phyloP scores from a whole-genome alignment of 2,113 vertebrate species.

The Rana temporaria region DNA sequence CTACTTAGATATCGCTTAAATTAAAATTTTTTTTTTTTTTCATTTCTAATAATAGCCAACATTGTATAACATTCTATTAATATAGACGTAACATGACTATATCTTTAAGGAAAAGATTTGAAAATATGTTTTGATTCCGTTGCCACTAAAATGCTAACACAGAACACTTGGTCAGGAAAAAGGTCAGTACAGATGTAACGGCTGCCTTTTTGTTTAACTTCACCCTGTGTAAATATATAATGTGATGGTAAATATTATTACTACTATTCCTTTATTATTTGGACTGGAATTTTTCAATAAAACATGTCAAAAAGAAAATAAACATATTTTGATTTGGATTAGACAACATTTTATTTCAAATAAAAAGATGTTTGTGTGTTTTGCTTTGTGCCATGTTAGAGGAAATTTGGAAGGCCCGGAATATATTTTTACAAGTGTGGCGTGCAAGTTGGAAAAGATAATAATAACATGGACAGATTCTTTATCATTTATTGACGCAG shows the following conservation, averaged over 20 bases:
- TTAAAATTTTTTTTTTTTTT: background rate
- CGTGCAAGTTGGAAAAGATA: background rate
- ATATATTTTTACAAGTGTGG: slow-evolving; percentile 51
- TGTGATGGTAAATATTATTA: slow-evolving; percentile 51
- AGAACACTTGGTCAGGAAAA: slow-evolving; percentile 35
- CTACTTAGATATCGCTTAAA: too few species aligned
- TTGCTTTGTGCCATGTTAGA: slow-evolving; percentile 31
- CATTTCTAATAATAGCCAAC: background rate
- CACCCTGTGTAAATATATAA: slow-evolving; percentile 48
- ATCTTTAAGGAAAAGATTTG: background rate
- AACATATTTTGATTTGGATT: slow-evolving; percentile 30
- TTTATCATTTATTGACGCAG: slow-evolving; percentile 12
- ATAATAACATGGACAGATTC: slow-evolving; percentile 9
- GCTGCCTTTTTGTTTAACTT: slow-evolving; percentile 47
- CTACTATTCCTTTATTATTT: slow-evolving; percentile 50
- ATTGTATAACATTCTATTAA: background rate
- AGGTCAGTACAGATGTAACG: slow-evolving; percentile 35
- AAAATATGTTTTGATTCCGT: background rate
- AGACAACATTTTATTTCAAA: slow-evolving; percentile 37
- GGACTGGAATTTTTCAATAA: slow-evolving; percentile 41
- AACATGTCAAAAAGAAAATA: slow-evolving; percentile 49
- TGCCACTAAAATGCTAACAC: slow-evolving; percentile 42
- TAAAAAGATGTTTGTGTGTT: slow-evolving; percentile 33
- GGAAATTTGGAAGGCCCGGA: slow-evolving; percentile 26
- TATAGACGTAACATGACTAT: background rate